These are phyloP conservation scores for Venturia canescens DNA, from an alignment of 1,140 invertebrate species.

Conservation along the genomic window DNA sequence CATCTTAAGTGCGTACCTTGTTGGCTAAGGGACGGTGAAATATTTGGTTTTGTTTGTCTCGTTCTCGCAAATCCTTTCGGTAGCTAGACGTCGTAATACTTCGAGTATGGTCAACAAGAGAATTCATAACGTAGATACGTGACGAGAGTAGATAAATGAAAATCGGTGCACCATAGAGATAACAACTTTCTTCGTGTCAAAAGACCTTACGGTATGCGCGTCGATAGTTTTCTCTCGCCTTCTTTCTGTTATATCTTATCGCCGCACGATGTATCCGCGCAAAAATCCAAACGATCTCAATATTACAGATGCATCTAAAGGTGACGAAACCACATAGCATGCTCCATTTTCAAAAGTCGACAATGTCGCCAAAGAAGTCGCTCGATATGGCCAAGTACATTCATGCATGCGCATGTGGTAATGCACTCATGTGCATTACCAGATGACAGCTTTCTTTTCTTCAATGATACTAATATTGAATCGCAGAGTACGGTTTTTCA, in stretches of 20 bases:
- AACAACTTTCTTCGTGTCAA: too few relatives aligned
- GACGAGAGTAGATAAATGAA: too few relatives aligned
- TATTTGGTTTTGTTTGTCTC: background rate
- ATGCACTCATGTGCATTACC: background rate
- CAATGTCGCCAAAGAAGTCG: conserved; percentile 21
- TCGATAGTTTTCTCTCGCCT: background rate
- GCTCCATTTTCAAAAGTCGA: conserved; percentile 26
- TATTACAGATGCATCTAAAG: conserved; percentile 19
- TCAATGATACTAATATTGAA: background rate
- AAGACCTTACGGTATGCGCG: too few relatives aligned
- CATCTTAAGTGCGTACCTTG: conserved; percentile 35
- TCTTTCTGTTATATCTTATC: background rate
- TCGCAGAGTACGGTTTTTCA: background rate
- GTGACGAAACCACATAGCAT: conserved; percentile 30
- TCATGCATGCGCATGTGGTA: too few relatives aligned
- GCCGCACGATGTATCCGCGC: background rate
- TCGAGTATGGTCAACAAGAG: background rate
- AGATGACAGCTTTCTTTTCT: too few relatives aligned
- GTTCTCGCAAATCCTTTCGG: background rate
- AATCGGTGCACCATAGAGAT: too few relatives aligned
- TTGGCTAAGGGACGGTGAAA: background rate
- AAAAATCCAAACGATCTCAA: background rate
- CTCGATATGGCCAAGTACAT: background rate
- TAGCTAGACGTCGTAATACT: background rate
- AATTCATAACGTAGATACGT: background rate